These are phyloP conservation scores for Echinarachnius parma DNA, from an alignment of 53 echinoderm and acorn worm genomes.

Conservation along the genomic window DNA sequence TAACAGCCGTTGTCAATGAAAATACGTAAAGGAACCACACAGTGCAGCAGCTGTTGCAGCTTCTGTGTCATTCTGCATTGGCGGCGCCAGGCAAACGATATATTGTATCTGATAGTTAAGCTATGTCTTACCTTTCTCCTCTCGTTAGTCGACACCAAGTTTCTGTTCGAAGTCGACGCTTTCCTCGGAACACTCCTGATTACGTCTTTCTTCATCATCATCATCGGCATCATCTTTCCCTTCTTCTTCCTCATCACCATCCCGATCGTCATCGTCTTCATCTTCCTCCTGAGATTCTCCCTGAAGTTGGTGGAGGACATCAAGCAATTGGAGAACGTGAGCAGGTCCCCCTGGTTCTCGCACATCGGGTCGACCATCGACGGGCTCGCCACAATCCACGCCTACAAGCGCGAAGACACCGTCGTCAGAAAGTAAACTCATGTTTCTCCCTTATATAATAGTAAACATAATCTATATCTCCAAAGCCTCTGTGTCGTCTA, in stretches of 20 bases:
- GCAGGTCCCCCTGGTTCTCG: slow-evolving; percentile 94
- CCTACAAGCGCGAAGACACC: too few species aligned
- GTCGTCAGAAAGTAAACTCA: too few species aligned
- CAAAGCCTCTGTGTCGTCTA: too few species aligned
- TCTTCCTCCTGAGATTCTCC: slow-evolving; percentile 67
- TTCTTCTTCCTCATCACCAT: slow-evolving; percentile 70
- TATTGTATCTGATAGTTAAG: too few species aligned
- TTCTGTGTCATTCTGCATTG: too few species aligned
- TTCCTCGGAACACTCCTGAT: slow-evolving; percentile 54
- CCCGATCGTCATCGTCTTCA: slow-evolving; percentile 69
- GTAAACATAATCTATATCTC: too few species aligned
- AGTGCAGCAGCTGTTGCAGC: too few species aligned
- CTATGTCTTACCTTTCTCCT: too few species aligned
- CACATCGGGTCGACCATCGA: slow-evolving; percentile 84
- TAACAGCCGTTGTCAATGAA: too few species aligned
- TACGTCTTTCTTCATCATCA: slow-evolving; percentile 56
- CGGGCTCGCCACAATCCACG: slow-evolving; percentile 82
- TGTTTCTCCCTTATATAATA: too few species aligned
- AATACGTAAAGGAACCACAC: too few species aligned
- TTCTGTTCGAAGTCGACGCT: slow-evolving; percentile 80
- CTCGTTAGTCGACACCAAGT: slow-evolving; percentile 78
- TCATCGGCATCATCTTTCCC: slow-evolving; percentile 74
- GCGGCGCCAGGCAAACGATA: too few species aligned
- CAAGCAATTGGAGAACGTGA: slow-evolving; percentile 88
- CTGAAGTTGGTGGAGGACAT: slow-evolving; percentile 74